phyloP scores from a whole-genome alignment of 1,140 invertebrate genomes.

The Brachionus calyciflorus region DNA sequence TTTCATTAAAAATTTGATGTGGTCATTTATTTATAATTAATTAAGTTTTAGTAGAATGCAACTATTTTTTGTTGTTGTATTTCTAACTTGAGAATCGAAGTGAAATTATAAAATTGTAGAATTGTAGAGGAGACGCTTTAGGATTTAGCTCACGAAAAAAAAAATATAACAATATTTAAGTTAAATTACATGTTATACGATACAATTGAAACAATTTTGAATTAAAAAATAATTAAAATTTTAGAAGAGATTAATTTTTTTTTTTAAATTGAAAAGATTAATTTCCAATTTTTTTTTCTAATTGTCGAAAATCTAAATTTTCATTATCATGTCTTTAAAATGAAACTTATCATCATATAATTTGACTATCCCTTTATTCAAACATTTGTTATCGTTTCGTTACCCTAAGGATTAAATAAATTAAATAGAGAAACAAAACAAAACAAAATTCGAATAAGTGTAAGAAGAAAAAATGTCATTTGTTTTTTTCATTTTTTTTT shows the following conservation, averaged over 20 bases:
- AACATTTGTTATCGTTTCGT: constrained; percentile 13
- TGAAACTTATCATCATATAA: background rate
- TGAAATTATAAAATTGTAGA: no score
- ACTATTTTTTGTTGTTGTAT: no score
- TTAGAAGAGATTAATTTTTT: background rate
- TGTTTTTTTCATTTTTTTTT: constrained; percentile 6
- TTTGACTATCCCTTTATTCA: constrained; percentile 3
- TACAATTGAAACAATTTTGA: background rate
- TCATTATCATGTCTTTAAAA: constrained; percentile 1
- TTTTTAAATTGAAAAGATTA: background rate
- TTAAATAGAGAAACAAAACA: no score
- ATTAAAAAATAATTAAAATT: background rate
- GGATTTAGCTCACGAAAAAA: no score
- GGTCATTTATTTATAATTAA: no score
- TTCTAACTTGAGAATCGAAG: no score
- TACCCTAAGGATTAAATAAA: constrained; percentile 1
- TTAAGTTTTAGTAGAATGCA: no score
- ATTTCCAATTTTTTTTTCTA: background rate
- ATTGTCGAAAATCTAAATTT: background rate
- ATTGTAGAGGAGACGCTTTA: no score
- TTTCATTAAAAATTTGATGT: no score
- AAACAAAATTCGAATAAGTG: no score
- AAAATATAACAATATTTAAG: no score
- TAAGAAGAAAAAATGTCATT: background rate
- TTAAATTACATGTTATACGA: constrained; percentile 19